These are phyloP conservation scores for Neoitamus cyanurus DNA, from an alignment of 2,888 invertebrate genomes.

Conservation along the genomic window DNA sequence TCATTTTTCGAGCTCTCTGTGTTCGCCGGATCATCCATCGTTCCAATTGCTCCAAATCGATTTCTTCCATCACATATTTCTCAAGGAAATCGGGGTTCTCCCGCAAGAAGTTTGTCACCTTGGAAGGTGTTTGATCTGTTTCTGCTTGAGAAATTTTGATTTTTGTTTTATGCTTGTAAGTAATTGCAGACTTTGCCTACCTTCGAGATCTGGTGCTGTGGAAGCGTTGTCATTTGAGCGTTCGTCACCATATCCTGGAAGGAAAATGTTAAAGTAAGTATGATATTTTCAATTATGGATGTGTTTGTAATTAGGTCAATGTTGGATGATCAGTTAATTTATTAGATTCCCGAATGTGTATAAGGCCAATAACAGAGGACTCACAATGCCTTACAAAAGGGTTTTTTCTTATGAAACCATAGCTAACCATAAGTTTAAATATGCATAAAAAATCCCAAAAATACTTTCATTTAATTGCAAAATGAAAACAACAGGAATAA, in stretches of 20 bases:
- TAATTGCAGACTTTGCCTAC: neutral
- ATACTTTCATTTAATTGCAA: no score
- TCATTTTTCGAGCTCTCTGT: conserved; percentile 67
- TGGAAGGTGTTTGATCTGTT: conserved; percentile 56
- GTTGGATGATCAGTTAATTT: no score
- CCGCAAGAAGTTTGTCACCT: conserved; percentile 70
- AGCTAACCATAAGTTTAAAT: no score
- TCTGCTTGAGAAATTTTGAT: neutral
- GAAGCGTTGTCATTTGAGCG: neutral
- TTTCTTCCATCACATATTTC: conserved; percentile 72
- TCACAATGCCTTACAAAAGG: no score
- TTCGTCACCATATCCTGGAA: neutral
- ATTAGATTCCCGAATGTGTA: no score
- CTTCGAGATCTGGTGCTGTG: neutral
- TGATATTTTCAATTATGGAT: neutral
- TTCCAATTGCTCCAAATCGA: conserved; percentile 74
- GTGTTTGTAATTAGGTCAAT: no score
- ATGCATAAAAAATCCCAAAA: no score
- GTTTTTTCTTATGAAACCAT: no score
- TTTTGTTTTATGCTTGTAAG: neutral
- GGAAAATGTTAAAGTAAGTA: neutral
- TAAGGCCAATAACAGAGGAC: no score
- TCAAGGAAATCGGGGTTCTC: conserved; percentile 76
- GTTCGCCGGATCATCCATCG: conserved; percentile 73
- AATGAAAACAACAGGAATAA: no score